phyloP scores from a whole-genome alignment of 2,888 invertebrate species.

The Chydorus sphaericus region DNA sequence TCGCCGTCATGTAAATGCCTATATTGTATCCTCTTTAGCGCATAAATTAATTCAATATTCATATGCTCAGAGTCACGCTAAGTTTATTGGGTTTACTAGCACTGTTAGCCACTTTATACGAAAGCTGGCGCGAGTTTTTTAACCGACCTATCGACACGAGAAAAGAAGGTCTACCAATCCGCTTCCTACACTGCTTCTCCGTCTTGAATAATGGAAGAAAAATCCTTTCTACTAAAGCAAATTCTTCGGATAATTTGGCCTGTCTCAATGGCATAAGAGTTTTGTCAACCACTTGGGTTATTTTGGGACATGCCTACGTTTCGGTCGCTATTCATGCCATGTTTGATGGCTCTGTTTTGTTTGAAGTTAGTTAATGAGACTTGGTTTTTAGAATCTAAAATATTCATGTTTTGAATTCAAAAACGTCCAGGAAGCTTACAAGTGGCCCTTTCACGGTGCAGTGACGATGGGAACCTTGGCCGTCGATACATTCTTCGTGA shows the following conservation, averaged over 20 bases:
- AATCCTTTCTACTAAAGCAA: neutral
- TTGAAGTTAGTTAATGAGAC: too few species aligned
- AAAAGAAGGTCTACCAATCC: neutral
- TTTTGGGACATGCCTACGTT: neutral
- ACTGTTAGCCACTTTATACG: neutral
- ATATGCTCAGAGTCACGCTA: neutral
- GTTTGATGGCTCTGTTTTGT: too few species aligned
- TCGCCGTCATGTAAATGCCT: conserved; percentile 1
- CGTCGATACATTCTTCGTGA: conserved; percentile 74
- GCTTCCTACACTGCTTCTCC: neutral
- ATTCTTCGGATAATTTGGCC: neutral
- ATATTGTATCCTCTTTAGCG: too few species aligned
- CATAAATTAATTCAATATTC: too few species aligned
- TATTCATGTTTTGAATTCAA: too few species aligned
- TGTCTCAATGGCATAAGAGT: conserved; percentile 6
- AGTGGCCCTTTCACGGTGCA: too few species aligned
- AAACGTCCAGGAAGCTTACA: too few species aligned
- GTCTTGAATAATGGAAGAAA: neutral
- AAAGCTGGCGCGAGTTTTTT: neutral
- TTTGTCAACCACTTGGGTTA: conserved; percentile 1
- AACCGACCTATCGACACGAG: neutral
- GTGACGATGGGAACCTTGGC: too few species aligned
- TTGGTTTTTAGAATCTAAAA: too few species aligned
- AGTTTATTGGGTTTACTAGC: neutral
- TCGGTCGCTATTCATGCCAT: neutral